phyloP scores from a whole-genome alignment of 2,888 invertebrate species.

The Gymnosoma rotundatum region DNA sequence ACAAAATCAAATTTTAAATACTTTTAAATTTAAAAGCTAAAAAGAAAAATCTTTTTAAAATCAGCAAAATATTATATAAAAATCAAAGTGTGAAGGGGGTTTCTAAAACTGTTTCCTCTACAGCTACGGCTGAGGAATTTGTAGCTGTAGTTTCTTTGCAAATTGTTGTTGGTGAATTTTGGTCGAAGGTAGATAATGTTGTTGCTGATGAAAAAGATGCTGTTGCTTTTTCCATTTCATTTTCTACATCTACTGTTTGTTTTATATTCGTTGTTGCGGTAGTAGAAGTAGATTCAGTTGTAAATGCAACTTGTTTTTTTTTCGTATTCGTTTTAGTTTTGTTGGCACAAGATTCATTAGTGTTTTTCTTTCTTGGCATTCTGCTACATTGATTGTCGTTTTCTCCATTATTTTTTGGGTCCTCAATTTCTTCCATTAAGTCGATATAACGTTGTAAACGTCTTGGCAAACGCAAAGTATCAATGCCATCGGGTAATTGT shows the following conservation, averaged over 20 bases:
- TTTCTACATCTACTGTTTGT: not conserved
- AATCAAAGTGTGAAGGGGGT: constrained; percentile 63
- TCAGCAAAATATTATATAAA: constrained; percentile 27
- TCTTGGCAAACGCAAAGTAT: constrained; percentile 86
- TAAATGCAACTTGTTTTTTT: constrained; percentile 54
- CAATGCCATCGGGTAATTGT: constrained; percentile 89
- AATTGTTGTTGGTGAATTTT: not conserved
- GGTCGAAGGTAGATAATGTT: not conserved
- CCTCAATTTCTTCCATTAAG: constrained; percentile 85
- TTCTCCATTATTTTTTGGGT: constrained; percentile 58
- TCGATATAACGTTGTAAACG: constrained; percentile 88
- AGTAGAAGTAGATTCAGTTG: constrained; percentile 21
- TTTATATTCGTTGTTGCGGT: constrained; percentile 5
- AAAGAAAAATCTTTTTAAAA: constrained; percentile 44
- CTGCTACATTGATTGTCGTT: constrained; percentile 32
- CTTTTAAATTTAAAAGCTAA: constrained; percentile 36
- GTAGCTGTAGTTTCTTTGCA: not conserved
- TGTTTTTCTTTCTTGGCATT: constrained; percentile 4
- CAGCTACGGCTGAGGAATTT: constrained; percentile 1
- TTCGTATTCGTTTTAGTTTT: constrained; percentile 45
- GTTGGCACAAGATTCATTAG: constrained; percentile 34
- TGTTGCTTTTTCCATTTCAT: not conserved
- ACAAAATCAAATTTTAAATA: not conserved
- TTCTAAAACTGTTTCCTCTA: constrained; percentile 38
- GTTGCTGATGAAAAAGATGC: constrained; percentile 9